phyloP scores from a whole-genome alignment of 2,888 invertebrate species.

The Trilocha varians region DNA sequence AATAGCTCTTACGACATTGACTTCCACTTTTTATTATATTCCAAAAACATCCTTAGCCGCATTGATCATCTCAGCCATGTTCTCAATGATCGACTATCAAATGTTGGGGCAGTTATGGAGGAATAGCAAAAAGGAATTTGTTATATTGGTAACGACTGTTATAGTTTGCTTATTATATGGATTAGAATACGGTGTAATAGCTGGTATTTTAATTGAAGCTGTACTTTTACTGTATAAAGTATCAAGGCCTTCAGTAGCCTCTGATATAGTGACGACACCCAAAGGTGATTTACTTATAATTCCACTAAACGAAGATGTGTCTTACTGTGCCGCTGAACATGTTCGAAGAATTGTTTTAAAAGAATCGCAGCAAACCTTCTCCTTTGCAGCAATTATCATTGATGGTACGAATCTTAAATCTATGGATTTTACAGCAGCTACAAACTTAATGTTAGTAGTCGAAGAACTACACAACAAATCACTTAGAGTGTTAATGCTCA shows the following conservation, averaged over 20 bases:
- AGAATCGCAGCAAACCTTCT: slow-evolving; percentile 21
- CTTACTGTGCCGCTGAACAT: slow-evolving; percentile 57
- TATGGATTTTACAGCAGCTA: slow-evolving; percentile 53
- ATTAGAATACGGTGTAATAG: slow-evolving; percentile 54
- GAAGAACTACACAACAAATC: slow-evolving; percentile 44
- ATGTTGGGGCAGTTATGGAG: slow-evolving; percentile 78
- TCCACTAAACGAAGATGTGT: slow-evolving; percentile 34
- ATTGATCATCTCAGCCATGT: slow-evolving; percentile 92
- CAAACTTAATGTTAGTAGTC: slow-evolving; percentile 43
- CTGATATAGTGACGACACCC: slow-evolving; percentile 25
- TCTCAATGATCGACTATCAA: slow-evolving; percentile 86
- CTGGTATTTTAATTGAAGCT: slow-evolving; percentile 46
- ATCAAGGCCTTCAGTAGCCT: slow-evolving; percentile 41
- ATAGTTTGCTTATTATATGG: slow-evolving; percentile 37
- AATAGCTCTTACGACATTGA: slow-evolving; percentile 84
- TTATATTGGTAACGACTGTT: slow-evolving; percentile 37
- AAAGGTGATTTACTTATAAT: slow-evolving; percentile 37
- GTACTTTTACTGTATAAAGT: slow-evolving; percentile 39
- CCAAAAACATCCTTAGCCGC: slow-evolving; percentile 90
- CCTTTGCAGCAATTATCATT: slow-evolving; percentile 33
- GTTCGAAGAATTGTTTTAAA: slow-evolving; percentile 32
- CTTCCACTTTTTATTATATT: slow-evolving; percentile 87
- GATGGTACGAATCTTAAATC: slow-evolving; percentile 42
- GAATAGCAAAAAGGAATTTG: slow-evolving; percentile 77
- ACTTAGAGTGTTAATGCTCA: slow-evolving; percentile 35